Evolutionary conservation across 1,140 invertebrate species (phyloP).

Genomic region (Linepithema humile): DNA sequence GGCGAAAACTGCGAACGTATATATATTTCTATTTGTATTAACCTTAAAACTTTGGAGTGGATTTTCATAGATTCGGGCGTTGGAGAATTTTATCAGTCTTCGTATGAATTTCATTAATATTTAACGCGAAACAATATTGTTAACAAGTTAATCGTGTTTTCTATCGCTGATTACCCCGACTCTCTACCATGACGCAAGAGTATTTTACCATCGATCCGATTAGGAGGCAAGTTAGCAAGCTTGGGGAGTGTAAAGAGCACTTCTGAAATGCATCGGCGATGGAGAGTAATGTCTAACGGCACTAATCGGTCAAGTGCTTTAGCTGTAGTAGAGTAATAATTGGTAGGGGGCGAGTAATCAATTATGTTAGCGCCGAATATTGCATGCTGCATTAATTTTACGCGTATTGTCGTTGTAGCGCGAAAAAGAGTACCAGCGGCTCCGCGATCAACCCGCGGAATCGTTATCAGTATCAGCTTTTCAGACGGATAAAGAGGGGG

Average conservation of each 20-base stretch:
- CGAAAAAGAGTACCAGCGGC: background rate
- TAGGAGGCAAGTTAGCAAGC: slow-evolving; percentile 34
- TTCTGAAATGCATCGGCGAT: slow-evolving; percentile 41
- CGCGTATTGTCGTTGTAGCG: background rate
- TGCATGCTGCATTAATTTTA: background rate
- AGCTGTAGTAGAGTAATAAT: slow-evolving; percentile 53
- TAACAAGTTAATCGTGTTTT: background rate
- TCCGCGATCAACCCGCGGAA: background rate
- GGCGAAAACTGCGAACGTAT: background rate
- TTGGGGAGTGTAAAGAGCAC: slow-evolving; percentile 23
- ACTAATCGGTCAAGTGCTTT: slow-evolving; percentile 62
- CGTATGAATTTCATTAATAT: background rate
- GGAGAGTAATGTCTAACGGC: slow-evolving; percentile 49
- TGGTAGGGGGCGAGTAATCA: slow-evolving; percentile 37
- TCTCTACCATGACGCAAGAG: background rate
- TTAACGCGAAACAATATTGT: background rate
- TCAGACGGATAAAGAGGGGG: background rate
- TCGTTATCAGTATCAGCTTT: background rate
- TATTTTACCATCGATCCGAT: slow-evolving; percentile 57
- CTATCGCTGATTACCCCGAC: background rate
- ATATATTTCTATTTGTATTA: too few relatives aligned
- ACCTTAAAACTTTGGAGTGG: too few relatives aligned
- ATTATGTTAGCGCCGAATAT: background rate
- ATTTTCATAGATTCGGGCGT: background rate
- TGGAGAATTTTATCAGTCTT: slow-evolving; percentile 4